Percentiles rank a stretch among this genome's conserved stretches.
phyloP scores from a whole-genome alignment of 2,113 vertebrate genomes.

The Diadophis punctatus region DNA sequence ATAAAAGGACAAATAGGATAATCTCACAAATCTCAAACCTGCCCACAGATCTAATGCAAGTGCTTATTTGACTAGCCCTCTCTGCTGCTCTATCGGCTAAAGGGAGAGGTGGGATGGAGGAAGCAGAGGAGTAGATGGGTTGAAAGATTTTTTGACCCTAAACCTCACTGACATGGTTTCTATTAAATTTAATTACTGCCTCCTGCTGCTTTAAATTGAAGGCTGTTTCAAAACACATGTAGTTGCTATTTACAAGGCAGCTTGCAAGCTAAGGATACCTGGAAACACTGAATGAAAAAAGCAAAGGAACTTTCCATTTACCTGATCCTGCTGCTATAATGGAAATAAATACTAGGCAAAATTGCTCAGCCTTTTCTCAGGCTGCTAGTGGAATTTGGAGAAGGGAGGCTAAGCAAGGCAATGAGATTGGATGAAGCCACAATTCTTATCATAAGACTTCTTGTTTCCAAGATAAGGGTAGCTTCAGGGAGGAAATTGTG shows the following conservation, averaged over 20 bases:
- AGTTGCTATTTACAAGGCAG: conserved; percentile 39
- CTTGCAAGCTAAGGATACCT: conserved; percentile 27
- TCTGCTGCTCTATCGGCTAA: conserved; percentile 10
- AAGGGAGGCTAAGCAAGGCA: neutral
- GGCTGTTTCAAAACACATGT: conserved; percentile 37
- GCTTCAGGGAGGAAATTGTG: neutral
- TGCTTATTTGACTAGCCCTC: conserved; percentile 33
- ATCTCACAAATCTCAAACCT: neutral
- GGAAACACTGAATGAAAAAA: conserved; percentile 20
- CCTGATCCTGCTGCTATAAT: conserved; percentile 12
- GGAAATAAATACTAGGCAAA: conserved; percentile 4
- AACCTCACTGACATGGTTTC: conserved; percentile 48
- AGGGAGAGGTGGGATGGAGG: neutral
- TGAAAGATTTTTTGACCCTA: conserved; percentile 46
- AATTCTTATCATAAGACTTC: neutral
- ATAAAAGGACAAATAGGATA: conserved; percentile 25
- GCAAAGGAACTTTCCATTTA: neutral
- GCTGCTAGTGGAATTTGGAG: neutral
- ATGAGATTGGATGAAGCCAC: neutral
- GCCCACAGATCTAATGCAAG: neutral
- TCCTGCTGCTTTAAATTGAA: conserved; percentile 51
- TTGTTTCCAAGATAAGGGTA: neutral
- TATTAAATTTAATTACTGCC: conserved; percentile 50
- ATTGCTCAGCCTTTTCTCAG: conserved; percentile 13
- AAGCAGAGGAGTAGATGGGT: conserved; percentile 37